Evolutionary conservation across 2,888 invertebrate species (phyloP), one percentile per base, ranked within the genome.

Genomic region (Heliothis peltigera): DNA sequence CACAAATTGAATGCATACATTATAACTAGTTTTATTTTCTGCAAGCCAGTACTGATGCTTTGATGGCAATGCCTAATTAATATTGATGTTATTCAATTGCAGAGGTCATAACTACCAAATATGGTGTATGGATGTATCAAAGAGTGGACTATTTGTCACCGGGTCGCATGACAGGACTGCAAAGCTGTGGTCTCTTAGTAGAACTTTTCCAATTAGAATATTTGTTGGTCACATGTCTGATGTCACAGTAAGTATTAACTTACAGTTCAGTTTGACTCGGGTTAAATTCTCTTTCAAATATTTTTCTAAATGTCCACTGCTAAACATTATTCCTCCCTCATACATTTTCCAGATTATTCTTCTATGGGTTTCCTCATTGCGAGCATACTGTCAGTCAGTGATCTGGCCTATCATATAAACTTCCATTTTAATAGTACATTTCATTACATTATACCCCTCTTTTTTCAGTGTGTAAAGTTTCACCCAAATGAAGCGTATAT

Each of bases 401-500:
- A 25, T 25, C 25, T 6, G 25, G 25, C 25, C 4, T 25, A 25
- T 22, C 22, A n/a, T 4, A 25, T 6, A 25, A 6, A 15, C 35
- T 35, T 15, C 8, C 39, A n/a, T 15, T 4, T n/a, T n/a, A 39
- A 32, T 32, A n/a, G n/a, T n/a, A n/a, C n/a, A n/a, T 8, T 28
- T 28, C 6, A 28, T 28, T n/a, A n/a, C 4, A 15, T 39, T n/a
- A 4, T 39, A n/a, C 5, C 4, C 3, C 10, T 32, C 12, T 19
- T 54, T 57, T 77, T 89, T 47, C 88, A 97, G 97, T 96, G 97
- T 86, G 96, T 98, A n/a, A 97, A 97, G 83, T 98, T 99, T 93
- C 99, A 99, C 93, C 98, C 98, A 0, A 99, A 98, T 91, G 97
- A 97, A 77, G 96, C 97, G 80, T 99, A 99, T 89, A 87, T 99